Base-by-base conservation (phyloP, 2,113 vertebrate genomes). In the Gracilinanus agilis region DNA sequence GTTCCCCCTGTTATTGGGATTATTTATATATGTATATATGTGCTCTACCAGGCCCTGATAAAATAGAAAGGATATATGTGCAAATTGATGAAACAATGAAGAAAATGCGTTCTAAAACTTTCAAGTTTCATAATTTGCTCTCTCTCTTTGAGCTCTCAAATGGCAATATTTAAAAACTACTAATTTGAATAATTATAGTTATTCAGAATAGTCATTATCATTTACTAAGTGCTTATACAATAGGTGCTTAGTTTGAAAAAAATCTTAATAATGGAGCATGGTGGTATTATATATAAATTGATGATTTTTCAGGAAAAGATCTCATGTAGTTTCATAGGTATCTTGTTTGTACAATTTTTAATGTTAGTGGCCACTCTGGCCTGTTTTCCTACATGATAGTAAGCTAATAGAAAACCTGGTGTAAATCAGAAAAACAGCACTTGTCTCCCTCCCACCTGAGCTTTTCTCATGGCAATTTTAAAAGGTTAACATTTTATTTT, bases 171-270 rank as follows among this genome's bases (percentile, higher is more conserved):
- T 92, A 97, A 96, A 97, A 96, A 93, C 44, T 92, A 44, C 55
- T 94, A 91, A 89, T 96, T 94, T 97, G 44, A 92, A 93, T 98
- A 96, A 96, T 95, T 96, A 97, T 9, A 24, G 93, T 95, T 97
- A 96, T 96, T 97, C 94, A 96, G 29, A 94, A 54, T 96, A 95
- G 97, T 89, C 94, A 92, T 95, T 92, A 94, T 91, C 96, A 96
- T 93, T 97, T 97, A 97, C 96, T 96, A 97, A 96, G 91, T 96
- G 93, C 94, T 67, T 88, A 96, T 75, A 97, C 44, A 96, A 94
- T 55, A 95, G 91, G 53, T 94, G 96, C 91, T 95, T 96, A 58
- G 91, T 96, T 97, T 90, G 96, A 95, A 96, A 56, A 53, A 91
- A 92, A 94, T 1, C 55, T 90, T 96, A 97, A 97, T 96, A 97